phyloP scores from a whole-genome alignment of 2,113 vertebrate species.

The Neodontobutis hainanensis region DNA sequence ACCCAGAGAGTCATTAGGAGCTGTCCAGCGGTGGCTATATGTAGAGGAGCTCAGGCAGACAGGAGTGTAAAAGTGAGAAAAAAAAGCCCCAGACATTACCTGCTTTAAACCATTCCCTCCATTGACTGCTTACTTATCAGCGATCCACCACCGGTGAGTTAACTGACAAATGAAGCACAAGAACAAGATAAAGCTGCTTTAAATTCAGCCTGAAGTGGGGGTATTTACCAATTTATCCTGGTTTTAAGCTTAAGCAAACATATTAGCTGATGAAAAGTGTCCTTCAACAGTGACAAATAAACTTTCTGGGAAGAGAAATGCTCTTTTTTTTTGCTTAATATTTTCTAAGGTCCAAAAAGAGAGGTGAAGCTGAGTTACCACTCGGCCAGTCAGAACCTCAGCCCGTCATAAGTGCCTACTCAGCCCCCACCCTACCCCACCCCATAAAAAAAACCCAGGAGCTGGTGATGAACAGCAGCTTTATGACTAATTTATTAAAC shows the following conservation, averaged over 20 bases:
- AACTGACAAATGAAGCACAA: not conserved
- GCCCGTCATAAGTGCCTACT: constrained; percentile 13
- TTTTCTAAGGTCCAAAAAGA: not conserved
- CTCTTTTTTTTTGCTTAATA: constrained; percentile 3
- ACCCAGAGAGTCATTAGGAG: constrained; percentile 6
- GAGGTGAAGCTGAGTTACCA: no score
- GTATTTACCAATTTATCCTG: not conserved
- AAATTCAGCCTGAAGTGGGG: constrained; percentile 9
- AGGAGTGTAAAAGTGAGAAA: not conserved
- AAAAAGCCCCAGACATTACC: not conserved
- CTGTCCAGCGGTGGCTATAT: constrained; percentile 11
- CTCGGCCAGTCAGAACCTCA: constrained; percentile 7
- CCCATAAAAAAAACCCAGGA: constrained; percentile 11
- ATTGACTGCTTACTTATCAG: no score
- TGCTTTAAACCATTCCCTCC: not conserved
- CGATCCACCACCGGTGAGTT: not conserved
- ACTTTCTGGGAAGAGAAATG: not conserved
- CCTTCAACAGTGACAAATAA: not conserved
- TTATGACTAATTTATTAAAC: constrained; percentile 13
- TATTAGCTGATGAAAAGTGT: not conserved
- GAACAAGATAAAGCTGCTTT: not conserved
- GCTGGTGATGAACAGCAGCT: not conserved
- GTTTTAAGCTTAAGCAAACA: not conserved
- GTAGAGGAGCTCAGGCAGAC: not conserved
- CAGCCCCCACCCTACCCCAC: not conserved